Percentiles rank a stretch among this genome's conserved stretches.
Conservation (phyloP, 2,888 invertebrate genomes). For the Rhamnusium bicolor region DNA sequence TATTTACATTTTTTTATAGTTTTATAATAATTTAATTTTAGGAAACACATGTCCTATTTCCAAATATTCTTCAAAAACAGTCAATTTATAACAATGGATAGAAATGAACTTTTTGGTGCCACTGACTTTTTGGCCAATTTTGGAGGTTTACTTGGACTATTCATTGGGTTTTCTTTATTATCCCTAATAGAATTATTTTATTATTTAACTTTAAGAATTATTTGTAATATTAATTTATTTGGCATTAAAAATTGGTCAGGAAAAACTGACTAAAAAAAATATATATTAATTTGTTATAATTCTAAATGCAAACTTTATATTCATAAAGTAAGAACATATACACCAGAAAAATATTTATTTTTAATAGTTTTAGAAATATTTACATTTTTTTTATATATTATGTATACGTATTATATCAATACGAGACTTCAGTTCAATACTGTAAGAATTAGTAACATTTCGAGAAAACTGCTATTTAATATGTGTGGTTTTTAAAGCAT, state of each 20-base stretch:
- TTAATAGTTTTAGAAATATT: too few species aligned
- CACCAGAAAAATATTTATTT: too few species aligned
- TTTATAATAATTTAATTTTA: slow-evolving; percentile 43
- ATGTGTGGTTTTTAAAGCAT: too few species aligned
- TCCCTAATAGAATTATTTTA: slow-evolving; percentile 73
- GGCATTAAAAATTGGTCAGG: slow-evolving; percentile 57
- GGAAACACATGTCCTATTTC: slow-evolving; percentile 73
- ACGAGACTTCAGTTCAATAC: too few species aligned
- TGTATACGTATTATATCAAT: too few species aligned
- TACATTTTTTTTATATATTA: too few species aligned
- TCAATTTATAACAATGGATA: slow-evolving; percentile 79
- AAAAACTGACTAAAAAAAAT: background rate
- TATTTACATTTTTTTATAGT: slow-evolving; percentile 35
- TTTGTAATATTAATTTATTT: slow-evolving; percentile 60
- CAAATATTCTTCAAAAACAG: slow-evolving; percentile 81
- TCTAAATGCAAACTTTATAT: too few species aligned
- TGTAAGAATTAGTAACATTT: too few species aligned
- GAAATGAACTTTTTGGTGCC: slow-evolving; percentile 79
- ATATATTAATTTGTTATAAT: too few species aligned
- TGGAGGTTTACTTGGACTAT: slow-evolving; percentile 77
- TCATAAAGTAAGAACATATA: too few species aligned
- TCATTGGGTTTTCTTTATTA: slow-evolving; percentile 67
- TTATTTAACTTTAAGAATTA: slow-evolving; percentile 70
- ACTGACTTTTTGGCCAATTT: slow-evolving; percentile 82
- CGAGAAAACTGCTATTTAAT: too few species aligned